Percentiles rank a stretch among this genome's conserved stretches.
Evolutionary conservation across 2,888 invertebrate genomes (phyloP).

Genomic region (Phyllotreta striolata): DNA sequence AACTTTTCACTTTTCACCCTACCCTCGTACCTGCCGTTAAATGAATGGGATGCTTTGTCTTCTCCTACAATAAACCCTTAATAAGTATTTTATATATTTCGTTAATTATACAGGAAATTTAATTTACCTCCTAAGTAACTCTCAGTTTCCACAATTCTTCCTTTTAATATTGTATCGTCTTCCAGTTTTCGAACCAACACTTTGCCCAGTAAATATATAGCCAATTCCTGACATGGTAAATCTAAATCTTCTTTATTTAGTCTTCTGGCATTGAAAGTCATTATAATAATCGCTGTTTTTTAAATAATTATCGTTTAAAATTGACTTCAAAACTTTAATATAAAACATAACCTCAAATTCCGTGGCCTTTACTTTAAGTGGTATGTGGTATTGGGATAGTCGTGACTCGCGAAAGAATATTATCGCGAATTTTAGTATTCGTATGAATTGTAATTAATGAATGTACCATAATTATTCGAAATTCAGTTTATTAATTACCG

Average conservation of each 20-base stretch:
- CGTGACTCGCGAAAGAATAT: too few relatives aligned
- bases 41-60: constrained; percentile 74
- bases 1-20: too few relatives aligned
- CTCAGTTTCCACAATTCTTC: constrained; percentile 77
- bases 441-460: too few relatives aligned
- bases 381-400: too few relatives aligned
- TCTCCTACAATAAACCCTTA: constrained; percentile 63
- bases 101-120: too few relatives aligned
- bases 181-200: constrained; percentile 66
- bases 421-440: too few relatives aligned
- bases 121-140: constrained; percentile 72
- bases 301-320: too few relatives aligned
- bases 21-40: constrained; percentile 59
- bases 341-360: too few relatives aligned
- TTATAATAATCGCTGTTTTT: neutral
- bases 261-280: constrained; percentile 35
- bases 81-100: neutral
- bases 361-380: too few relatives aligned
- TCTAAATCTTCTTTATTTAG: constrained; percentile 42
- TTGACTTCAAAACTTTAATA: too few relatives aligned
- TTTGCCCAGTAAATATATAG: constrained; percentile 66
- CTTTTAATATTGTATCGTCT: constrained; percentile 65
- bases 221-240: constrained; percentile 40
- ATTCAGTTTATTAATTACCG: too few relatives aligned
- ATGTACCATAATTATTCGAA: too few relatives aligned